Base-by-base conservation (phyloP, 2,888 invertebrate species). In the Meteorus colon region DNA sequence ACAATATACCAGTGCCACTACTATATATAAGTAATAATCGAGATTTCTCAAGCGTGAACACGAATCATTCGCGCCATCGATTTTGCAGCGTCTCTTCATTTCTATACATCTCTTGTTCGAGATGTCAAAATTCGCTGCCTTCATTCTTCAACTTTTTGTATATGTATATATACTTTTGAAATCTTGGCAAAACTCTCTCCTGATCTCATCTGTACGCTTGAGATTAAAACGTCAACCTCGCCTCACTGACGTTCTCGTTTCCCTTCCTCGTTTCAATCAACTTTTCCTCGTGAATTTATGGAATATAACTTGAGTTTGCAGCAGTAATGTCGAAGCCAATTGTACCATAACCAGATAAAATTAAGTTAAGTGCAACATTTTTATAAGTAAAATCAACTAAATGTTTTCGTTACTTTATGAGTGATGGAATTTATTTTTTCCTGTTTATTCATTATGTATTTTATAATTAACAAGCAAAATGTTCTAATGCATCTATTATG, bases 191-290 rank as follows among this genome's bases (percentile, higher is more conserved):
- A 77, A 79, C 73, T 73, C 76, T 79, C 78, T 79, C 80, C 80
- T 81, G 85, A 87, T 84, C 86, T 85, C 87, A 88, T 88, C 86
- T 86, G 86, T 86, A 86, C 87, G 84, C 86, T 87, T 85, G 84
- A 88, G 87, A 88, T 88, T 88, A 86, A 88, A 88, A 88, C 82
- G 87, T 88, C 88, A 88, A 85, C 85, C 85, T 85, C 82, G 83
- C 82, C 81, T 78, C 73, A 78, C 76, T 62, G 75, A 75, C 70
- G 76, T 70, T 74, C 68, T 68, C 37, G 48, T 37, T 51, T 73
- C 27, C 16, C 65, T 55, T 55, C 16, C 63, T 63, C 70, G 48
- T 48, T 60, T 77, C 66, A 37, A 69, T 74, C 51, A 51, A 48
- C n/a, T 69, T 34, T 55, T 69, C n/a, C 51, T 55, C 34, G 27